Evolutionary conservation across 2,113 vertebrate genomes (phyloP).

Genomic region (Sinocyclocheilus rhinocerous): DNA sequence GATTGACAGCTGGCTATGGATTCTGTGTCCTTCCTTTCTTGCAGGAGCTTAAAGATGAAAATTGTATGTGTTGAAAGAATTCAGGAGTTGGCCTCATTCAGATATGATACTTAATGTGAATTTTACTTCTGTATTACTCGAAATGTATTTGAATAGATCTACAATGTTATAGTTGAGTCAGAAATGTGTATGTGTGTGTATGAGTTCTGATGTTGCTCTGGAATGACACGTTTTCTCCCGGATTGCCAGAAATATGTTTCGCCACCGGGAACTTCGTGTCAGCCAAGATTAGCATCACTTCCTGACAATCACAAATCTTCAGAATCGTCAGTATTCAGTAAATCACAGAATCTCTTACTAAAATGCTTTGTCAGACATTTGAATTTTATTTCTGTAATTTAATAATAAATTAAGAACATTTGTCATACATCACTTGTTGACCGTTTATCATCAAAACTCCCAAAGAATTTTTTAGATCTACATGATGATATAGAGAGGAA

Average conservation of each 20-base stretch:
- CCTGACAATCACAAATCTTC: conserved; percentile 37
- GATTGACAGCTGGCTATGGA: conserved; percentile 74
- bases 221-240: conserved; percentile 99
- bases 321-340: background rate
- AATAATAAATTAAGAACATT: background rate
- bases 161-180: background rate
- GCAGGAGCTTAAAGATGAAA: conserved; percentile 46
- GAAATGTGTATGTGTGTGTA: background rate
- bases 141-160: background rate
- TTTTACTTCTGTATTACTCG: background rate
- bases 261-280: conserved; percentile 98
- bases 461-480: background rate
- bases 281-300: conserved; percentile 83
- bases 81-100: background rate
- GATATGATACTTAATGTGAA: background rate
- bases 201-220: conserved; percentile 73
- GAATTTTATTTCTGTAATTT: background rate
- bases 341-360: background rate
- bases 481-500: background rate
- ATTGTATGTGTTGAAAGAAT: background rate
- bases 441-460: background rate
- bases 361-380: background rate
- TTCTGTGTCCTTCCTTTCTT: conserved; percentile 76
- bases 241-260: conserved; percentile 80
- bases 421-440: background rate